Evolutionary conservation across 2,797 vertebrate genomes (phyloP).

Genomic region (Picus viridis): DNA sequence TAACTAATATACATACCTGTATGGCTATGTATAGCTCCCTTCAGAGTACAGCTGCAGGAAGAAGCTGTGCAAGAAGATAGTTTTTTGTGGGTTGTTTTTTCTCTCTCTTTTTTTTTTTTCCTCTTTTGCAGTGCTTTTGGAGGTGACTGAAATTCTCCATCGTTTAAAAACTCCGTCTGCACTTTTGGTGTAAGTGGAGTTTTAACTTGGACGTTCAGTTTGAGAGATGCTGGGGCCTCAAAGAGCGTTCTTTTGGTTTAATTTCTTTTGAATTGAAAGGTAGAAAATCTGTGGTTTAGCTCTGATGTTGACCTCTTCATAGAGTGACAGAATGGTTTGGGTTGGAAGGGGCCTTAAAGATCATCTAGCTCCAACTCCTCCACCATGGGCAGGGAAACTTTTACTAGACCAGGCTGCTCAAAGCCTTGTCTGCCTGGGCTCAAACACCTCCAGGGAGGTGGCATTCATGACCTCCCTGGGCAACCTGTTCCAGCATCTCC

Average conservation of each 20-base stretch:
- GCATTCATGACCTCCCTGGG: too few relatives aligned
- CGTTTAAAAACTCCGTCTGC: neutral
- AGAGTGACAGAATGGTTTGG: too few relatives aligned
- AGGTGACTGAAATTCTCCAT: neutral
- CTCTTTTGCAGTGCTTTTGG: neutral
- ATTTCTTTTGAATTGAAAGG: neutral
- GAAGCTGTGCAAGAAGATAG: neutral
- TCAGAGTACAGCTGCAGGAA: constrained; percentile 60
- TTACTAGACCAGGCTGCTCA: too few relatives aligned
- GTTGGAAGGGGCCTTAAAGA: too few relatives aligned
- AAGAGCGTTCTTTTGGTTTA: neutral
- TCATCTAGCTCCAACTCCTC: too few relatives aligned
- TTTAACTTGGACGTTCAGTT: neutral
- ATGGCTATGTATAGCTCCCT: constrained; percentile 42
- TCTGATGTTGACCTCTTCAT: neutral
- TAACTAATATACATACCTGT: constrained; percentile 58
- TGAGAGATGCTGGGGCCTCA: neutral
- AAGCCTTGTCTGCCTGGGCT: too few relatives aligned
- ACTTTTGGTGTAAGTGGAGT: neutral
- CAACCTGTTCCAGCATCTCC: too few relatives aligned
- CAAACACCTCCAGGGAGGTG: too few relatives aligned
- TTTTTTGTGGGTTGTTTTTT: neutral
- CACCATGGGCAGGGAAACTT: too few relatives aligned
- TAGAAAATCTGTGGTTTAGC: neutral
- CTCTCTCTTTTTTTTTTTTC: too few relatives aligned